Evolutionary conservation across 1,140 invertebrate genomes (phyloP).

Genomic region (Calliphora vicina): DNA sequence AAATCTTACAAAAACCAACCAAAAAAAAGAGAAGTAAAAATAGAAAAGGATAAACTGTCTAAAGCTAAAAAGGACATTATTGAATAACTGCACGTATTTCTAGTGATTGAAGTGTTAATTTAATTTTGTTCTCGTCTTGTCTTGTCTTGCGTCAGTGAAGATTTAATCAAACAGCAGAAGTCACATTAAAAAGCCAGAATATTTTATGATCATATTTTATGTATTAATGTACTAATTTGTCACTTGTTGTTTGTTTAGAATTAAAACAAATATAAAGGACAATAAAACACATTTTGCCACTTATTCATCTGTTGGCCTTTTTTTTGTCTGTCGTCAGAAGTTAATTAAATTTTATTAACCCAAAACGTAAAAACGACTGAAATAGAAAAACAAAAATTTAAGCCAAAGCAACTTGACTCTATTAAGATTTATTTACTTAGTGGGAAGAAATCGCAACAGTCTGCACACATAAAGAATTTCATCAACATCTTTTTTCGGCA

Average conservation of each 20-base stretch:
- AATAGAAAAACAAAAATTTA: neutral
- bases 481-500: neutral
- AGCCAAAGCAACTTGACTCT: neutral
- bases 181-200: neutral
- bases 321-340: neutral
- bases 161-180: neutral
- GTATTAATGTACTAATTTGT: neutral
- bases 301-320: no score
- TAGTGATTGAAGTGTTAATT: neutral
- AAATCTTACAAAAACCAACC: no score
- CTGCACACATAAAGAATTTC: neutral
- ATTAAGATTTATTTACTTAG: neutral
- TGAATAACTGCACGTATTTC: neutral
- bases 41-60: no score
- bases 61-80: no score
- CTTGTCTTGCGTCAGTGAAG: neutral
- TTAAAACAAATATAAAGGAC: neutral
- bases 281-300: neutral
- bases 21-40: no score
- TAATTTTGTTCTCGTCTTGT: neutral
- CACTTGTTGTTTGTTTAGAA: neutral
- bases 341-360: neutral
- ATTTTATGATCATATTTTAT: slow-evolving; percentile 2
- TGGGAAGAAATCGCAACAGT: neutral
- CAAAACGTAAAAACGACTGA: neutral